Conservation (phyloP, 2,888 invertebrate genomes). For the Thereva nobilitata region DNA sequence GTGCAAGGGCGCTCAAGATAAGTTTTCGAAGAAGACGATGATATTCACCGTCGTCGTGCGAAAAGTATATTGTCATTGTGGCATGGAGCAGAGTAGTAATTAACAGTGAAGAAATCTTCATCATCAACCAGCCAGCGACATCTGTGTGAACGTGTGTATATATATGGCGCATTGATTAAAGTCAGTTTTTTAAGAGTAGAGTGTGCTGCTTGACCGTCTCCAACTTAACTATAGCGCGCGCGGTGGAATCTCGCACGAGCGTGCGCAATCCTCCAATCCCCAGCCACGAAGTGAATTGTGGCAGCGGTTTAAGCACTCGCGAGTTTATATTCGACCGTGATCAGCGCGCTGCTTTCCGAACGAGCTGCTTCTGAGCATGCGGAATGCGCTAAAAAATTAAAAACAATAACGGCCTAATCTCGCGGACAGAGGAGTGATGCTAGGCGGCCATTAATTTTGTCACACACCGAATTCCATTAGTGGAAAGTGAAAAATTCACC, state of each 20-base stretch:
- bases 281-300: constrained; percentile 30
- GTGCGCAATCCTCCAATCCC: background rate
- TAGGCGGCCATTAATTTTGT: no score
- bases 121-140: constrained; percentile 9
- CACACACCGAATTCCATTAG: no score
- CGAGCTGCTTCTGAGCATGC: background rate
- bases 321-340: constrained; percentile 33
- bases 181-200: no score
- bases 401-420: no score
- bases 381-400: no score
- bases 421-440: no score
- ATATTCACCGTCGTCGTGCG: no score
- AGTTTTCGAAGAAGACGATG: constrained; percentile 1
- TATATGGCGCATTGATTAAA: constrained; percentile 32
- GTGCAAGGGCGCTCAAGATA: constrained; percentile 13
- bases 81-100: constrained; percentile 22
- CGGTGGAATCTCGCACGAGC: constrained; percentile 32
- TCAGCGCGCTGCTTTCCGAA: constrained; percentile 20
- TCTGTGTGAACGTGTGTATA: constrained; percentile 38
- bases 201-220: constrained; percentile 16
- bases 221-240: constrained; percentile 14
- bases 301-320: constrained; percentile 29
- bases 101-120: constrained; percentile 39
- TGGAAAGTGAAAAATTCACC: no score
- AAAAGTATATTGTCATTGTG: no score